phyloP scores from a whole-genome alignment of 2,113 vertebrate species.

The Carlito syrichta region DNA sequence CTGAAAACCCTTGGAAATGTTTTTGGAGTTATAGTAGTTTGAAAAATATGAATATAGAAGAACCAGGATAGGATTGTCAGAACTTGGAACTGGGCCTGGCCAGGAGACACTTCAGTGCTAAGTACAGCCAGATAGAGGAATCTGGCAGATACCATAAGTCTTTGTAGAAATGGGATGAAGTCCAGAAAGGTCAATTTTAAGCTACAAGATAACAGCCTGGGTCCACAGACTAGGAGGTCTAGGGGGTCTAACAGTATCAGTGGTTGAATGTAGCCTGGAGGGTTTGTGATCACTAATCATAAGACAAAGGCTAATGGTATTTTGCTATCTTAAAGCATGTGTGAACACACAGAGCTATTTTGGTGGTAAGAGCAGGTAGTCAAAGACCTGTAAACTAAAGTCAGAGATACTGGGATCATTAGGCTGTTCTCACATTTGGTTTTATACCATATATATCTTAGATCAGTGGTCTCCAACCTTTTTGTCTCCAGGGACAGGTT shows the following conservation, averaged over 20 bases:
- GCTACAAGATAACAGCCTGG: not conserved
- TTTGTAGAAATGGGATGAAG: constrained; percentile 7
- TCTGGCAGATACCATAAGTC: constrained; percentile 24
- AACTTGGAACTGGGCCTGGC: constrained; percentile 11
- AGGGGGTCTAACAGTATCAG: not conserved
- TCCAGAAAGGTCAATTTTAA: not conserved
- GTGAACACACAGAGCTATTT: not conserved
- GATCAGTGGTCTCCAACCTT: too few relatives aligned
- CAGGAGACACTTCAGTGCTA: not conserved
- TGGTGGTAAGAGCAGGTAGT: not conserved
- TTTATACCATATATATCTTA: not conserved
- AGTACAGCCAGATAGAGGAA: not conserved
- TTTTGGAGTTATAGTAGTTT: constrained; percentile 6
- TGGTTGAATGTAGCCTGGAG: not conserved
- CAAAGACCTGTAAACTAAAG: not conserved
- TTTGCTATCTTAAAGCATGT: not conserved
- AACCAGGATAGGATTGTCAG: not conserved
- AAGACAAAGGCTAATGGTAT: not conserved
- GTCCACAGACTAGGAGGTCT: not conserved
- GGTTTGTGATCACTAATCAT: not conserved
- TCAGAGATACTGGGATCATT: not conserved
- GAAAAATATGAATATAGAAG: constrained; percentile 2
- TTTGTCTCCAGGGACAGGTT: too few relatives aligned
- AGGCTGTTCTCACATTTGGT: not conserved
- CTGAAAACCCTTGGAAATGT: constrained; percentile 60